A percentile compares a stretch with the other conserved stretches of the same genome.
These are phyloP conservation scores for Callitettix versicolor DNA, from an alignment of 1,140 invertebrate species.

Conservation along the genomic window DNA sequence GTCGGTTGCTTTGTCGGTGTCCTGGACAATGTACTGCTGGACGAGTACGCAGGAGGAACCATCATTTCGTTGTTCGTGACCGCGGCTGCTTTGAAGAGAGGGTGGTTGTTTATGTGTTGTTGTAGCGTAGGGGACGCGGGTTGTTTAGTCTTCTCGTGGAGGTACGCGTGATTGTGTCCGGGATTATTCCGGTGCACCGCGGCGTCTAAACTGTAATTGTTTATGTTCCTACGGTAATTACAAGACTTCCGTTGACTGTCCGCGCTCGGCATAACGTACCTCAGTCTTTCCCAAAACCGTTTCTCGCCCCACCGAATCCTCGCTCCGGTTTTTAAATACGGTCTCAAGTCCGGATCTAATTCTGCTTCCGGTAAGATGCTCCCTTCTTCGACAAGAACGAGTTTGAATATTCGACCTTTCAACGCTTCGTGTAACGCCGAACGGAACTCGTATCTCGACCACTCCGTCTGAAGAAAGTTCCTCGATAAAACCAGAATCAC, in stretches of 20 bases:
- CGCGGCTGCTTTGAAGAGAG: conserved; percentile 37
- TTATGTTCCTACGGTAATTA: conserved; percentile 55
- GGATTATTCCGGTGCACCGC: conserved; percentile 34
- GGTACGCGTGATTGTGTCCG: conserved; percentile 35
- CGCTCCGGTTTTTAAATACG: conserved; percentile 75
- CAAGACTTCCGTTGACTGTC: conserved; percentile 42
- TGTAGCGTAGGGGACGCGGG: conserved; percentile 36
- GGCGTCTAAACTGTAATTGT: conserved; percentile 61
- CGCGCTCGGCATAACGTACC: conserved; percentile 72
- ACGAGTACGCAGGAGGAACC: conserved; percentile 28
- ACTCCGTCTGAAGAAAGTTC: conserved; percentile 77
- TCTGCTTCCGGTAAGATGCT: conserved; percentile 65
- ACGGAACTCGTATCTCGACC: conserved; percentile 72
- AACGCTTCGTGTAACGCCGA: conserved; percentile 77
- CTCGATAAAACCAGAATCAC: conserved; percentile 70
- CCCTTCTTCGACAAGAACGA: conserved; percentile 78
- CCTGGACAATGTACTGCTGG: conserved; percentile 25
- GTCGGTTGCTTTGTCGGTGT: conserved; percentile 36
- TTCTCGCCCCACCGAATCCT: conserved; percentile 80
- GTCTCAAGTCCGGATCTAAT: conserved; percentile 73
- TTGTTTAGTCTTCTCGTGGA: conserved; percentile 31
- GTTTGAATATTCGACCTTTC: conserved; percentile 66
- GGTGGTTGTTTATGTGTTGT: conserved; percentile 33
- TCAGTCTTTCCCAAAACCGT: conserved; percentile 82
- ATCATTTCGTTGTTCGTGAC: conserved; percentile 27